These are phyloP conservation scores for Saccopteryx leptura DNA, from an alignment of 2,113 vertebrate genomes.

Conservation along the genomic window DNA sequence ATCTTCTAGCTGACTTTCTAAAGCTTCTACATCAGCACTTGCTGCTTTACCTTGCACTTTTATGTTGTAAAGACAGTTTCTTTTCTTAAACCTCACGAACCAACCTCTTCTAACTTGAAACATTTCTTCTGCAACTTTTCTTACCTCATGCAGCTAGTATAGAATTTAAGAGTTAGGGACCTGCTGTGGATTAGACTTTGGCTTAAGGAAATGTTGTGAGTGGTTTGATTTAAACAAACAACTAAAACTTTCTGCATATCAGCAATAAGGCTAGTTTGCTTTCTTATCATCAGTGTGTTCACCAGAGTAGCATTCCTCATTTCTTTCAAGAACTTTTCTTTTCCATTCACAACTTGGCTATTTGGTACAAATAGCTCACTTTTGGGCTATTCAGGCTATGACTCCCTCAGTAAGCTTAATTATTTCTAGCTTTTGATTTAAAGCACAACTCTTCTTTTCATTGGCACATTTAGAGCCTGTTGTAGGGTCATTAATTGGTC, in stretches of 20 bases:
- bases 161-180: neutral
- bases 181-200: neutral
- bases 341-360: neutral
- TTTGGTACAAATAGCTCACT: neutral
- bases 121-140: neutral
- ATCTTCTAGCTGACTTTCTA: neutral
- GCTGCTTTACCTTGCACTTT: neutral
- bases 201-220: neutral
- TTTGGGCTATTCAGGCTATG: neutral
- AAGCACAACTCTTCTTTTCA: neutral
- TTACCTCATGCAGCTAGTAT: neutral
- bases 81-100: neutral
- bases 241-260: neutral
- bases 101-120: neutral
- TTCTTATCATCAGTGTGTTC: neutral
- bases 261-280: neutral
- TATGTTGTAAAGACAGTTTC: too few species aligned
- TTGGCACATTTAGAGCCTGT: neutral
- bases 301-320: neutral
- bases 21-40: neutral
- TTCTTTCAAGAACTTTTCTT: neutral
- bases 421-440: neutral
- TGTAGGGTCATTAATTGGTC: neutral
- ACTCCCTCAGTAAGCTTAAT: neutral
- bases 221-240: neutral